These are phyloP conservation scores for Ormyrus nitidulus DNA, from an alignment of 2,888 invertebrate species.

Conservation along the genomic window DNA sequence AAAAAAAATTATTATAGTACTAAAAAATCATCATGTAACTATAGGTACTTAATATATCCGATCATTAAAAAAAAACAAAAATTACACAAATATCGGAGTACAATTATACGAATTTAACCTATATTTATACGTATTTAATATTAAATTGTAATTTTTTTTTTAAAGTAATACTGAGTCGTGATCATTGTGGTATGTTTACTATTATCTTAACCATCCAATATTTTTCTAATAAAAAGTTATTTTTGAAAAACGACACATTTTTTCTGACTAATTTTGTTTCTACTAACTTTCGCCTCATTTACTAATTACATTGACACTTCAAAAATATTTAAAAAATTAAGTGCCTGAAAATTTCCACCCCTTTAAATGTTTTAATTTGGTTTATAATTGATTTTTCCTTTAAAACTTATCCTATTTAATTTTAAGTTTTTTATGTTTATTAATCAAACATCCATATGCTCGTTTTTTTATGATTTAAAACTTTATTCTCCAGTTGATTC, in stretches of 20 bases:
- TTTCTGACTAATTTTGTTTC: constrained; percentile 29
- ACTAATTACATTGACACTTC: neutral
- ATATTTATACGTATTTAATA: constrained; percentile 3
- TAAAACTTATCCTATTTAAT: neutral
- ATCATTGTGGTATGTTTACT: constrained; percentile 37
- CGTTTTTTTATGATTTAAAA: constrained; percentile 41
- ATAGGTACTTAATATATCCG: constrained; percentile 14
- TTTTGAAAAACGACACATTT: constrained; percentile 42
- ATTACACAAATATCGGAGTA: constrained; percentile 18
- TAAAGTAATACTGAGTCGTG: constrained; percentile 27
- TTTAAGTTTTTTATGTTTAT: neutral
- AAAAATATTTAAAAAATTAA: constrained; percentile 14
- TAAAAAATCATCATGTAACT: neutral
- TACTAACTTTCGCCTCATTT: constrained; percentile 13
- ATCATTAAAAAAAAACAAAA: neutral
- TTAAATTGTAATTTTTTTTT: constrained; percentile 38
- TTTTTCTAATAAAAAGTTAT: constrained; percentile 53
- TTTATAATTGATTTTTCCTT: constrained; percentile 5
- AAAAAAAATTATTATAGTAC: neutral
- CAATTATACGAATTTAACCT: neutral
- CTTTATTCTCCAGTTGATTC: constrained; percentile 56
- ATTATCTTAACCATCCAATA: constrained; percentile 41
- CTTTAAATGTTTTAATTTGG: neutral
- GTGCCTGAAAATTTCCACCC: constrained; percentile 42
- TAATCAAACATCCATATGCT: constrained; percentile 10